phyloP scores from a whole-genome alignment of 2,888 invertebrate genomes.

The Dryadula phaetusa region DNA sequence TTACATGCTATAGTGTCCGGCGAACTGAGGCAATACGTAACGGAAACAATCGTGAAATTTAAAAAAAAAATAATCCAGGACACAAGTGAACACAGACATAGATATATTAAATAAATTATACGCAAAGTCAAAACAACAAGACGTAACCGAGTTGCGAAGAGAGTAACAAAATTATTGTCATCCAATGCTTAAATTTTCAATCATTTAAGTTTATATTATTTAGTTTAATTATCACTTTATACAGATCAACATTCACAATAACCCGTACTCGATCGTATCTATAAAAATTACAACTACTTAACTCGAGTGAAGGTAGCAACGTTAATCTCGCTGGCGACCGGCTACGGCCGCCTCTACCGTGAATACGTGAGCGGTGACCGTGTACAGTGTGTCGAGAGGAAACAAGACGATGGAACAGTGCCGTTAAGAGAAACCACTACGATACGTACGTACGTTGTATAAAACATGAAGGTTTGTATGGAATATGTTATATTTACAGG shows the following conservation, averaged over 20 bases:
- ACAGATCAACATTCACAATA: constrained; percentile 67
- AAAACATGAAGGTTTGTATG: constrained; percentile 61
- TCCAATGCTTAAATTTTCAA: constrained; percentile 79
- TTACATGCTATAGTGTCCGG: constrained; percentile 9
- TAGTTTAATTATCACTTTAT: constrained; percentile 67
- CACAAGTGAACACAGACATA: not conserved
- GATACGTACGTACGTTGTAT: constrained; percentile 58
- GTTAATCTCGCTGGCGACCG: constrained; percentile 49
- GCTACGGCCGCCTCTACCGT: not conserved
- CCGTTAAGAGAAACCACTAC: constrained; percentile 44
- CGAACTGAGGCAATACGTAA: not conserved
- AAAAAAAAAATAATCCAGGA: constrained; percentile 1
- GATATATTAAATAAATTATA: constrained; percentile 4
- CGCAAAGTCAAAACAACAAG: not conserved
- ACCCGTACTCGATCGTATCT: constrained; percentile 57
- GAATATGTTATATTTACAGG: constrained; percentile 69
- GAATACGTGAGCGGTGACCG: not conserved
- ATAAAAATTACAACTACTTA: constrained; percentile 69
- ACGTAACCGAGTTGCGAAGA: constrained; percentile 60
- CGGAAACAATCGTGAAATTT: not conserved
- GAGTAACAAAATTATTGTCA: constrained; percentile 83
- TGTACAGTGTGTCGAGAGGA: constrained; percentile 31
- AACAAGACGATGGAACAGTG: constrained; percentile 47
- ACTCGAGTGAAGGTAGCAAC: constrained; percentile 51
- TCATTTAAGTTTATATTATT: constrained; percentile 66